phyloP scores from a whole-genome alignment of 2,888 invertebrate species.

The Sesia apiformis region DNA sequence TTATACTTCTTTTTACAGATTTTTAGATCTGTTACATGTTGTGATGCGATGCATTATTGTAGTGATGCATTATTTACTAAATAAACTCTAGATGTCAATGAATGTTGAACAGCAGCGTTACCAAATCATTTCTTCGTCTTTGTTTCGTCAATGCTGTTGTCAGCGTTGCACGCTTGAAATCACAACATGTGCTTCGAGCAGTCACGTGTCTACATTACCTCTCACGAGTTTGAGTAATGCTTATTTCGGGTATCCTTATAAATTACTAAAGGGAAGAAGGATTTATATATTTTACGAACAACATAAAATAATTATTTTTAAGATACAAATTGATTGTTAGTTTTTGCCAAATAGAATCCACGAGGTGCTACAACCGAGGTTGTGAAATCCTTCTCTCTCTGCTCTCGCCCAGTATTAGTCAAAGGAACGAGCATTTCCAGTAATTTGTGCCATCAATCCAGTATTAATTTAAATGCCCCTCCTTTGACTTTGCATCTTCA shows the following conservation, averaged over 20 bases:
- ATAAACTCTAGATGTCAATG: slow-evolving; percentile 17
- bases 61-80: slow-evolving; percentile 20
- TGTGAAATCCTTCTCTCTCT: slow-evolving; percentile 71
- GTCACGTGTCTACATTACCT: slow-evolving; percentile 26
- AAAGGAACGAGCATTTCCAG: slow-evolving; percentile 60
- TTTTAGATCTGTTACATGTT: slow-evolving; percentile 69
- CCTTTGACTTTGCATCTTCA: slow-evolving; percentile 63
- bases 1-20: slow-evolving; percentile 65
- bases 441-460: slow-evolving; percentile 69
- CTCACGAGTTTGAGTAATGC: slow-evolving; percentile 15
- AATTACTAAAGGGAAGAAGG: slow-evolving; percentile 55
- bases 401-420: slow-evolving; percentile 68
- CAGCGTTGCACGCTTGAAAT: slow-evolving; percentile 27
- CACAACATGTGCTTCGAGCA: slow-evolving; percentile 59
- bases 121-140: slow-evolving; percentile 29
- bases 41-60: slow-evolving; percentile 52
- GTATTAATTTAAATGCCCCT: slow-evolving; percentile 60
- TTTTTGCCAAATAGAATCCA: slow-evolving; percentile 40
- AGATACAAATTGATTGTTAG: slow-evolving; percentile 22
- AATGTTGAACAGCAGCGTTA: slow-evolving; percentile 31
- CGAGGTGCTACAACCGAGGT: slow-evolving; percentile 62
- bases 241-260: slow-evolving; percentile 45
- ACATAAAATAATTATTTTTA: slow-evolving; percentile 1
- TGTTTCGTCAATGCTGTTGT: slow-evolving; percentile 34
- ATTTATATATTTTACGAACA: slow-evolving; percentile 21